phyloP scores from a whole-genome alignment of 2,113 vertebrate genomes.

The Girardinichthys multiradiatus region DNA sequence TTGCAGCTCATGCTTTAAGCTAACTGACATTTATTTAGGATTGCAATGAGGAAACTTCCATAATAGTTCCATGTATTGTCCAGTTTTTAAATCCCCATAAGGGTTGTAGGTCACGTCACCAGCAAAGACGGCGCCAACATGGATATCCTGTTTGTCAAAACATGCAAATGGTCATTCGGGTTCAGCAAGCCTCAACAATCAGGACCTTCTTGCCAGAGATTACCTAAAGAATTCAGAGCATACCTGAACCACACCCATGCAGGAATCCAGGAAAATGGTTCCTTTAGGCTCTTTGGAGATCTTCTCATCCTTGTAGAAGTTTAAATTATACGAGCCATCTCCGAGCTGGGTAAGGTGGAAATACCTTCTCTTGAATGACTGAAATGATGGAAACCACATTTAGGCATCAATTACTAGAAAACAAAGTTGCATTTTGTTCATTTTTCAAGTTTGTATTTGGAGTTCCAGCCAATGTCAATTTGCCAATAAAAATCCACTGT shows the following conservation, averaged over 20 bases:
- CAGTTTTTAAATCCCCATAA: not conserved
- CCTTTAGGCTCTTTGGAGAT: constrained; percentile 99
- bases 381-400: constrained; percentile 40
- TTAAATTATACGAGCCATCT: constrained; percentile 97
- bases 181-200: constrained; percentile 12
- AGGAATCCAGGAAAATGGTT: constrained; percentile 98
- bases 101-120: constrained; percentile 3
- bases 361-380: constrained; percentile 99
- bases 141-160: constrained; percentile 49
- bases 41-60: constrained; percentile 22
- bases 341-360: constrained; percentile 97
- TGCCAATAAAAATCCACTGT: not conserved
- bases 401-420: not conserved
- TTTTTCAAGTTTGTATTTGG: not conserved
- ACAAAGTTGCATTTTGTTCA: not conserved
- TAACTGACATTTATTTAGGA: not conserved
- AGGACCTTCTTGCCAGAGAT: constrained; percentile 4
- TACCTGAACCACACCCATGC: constrained; percentile 99
- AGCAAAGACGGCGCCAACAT: not conserved
- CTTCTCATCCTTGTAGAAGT: constrained; percentile 99
- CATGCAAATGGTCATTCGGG: constrained; percentile 10
- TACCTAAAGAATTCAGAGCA: not conserved
- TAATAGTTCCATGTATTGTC: not conserved
- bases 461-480: no score
- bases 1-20: not conserved